phyloP scores from a whole-genome alignment of 2,797 vertebrate species.

The Loris lydekkerianus region DNA sequence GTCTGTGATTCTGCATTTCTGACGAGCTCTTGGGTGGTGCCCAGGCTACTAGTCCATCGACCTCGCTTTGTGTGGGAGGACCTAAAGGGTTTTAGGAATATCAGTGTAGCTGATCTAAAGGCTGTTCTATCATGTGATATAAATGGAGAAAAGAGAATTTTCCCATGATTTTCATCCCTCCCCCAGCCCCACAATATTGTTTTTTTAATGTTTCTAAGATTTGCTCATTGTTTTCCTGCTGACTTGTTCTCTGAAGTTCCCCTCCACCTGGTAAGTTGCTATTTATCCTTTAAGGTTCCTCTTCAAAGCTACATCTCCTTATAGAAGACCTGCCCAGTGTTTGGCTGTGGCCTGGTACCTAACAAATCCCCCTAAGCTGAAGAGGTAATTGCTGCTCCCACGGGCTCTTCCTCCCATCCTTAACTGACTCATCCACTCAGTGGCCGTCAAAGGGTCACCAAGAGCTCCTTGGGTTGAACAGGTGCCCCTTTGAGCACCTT shows the following conservation, averaged over 20 bases:
- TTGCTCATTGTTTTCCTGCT: background rate
- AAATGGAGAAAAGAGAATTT: background rate
- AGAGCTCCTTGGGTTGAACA: background rate
- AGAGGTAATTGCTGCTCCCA: background rate
- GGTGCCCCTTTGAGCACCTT: fast-evolving
- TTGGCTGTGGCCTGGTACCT: background rate
- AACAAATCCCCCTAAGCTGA: background rate
- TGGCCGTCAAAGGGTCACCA: background rate
- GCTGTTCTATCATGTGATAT: background rate
- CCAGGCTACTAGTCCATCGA: too few relatives aligned
- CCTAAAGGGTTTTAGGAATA: background rate
- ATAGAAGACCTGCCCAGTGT: background rate
- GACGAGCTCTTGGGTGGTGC: background rate
- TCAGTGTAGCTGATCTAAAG: background rate
- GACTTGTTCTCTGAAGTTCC: background rate
- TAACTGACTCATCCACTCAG: background rate
- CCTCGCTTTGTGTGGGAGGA: background rate
- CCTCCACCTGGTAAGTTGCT: background rate
- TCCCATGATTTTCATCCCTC: background rate
- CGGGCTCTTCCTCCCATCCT: background rate
- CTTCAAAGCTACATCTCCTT: background rate
- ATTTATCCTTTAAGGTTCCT: background rate
- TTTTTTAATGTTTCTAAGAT: background rate
- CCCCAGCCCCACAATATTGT: background rate
- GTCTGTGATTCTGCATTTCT: background rate